These are phyloP conservation scores for Sterrhoptilus dennistouni DNA, from an alignment of 2,113 vertebrate genomes.

Conservation along the genomic window DNA sequence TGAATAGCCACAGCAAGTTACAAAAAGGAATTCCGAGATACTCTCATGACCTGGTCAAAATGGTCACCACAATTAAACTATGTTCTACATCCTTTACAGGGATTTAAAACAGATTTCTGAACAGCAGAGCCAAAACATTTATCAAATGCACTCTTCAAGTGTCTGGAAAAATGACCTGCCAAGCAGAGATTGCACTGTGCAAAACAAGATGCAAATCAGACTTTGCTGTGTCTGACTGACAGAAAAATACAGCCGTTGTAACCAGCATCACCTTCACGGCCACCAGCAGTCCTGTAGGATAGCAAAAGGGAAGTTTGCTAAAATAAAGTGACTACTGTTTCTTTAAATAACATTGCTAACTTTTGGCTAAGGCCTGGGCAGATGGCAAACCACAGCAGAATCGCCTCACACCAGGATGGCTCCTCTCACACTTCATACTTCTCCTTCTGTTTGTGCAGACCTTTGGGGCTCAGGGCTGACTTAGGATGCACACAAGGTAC, in stretches of 20 bases:
- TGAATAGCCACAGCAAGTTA: background rate
- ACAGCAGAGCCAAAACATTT: background rate
- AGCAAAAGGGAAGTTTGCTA: background rate
- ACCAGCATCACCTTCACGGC: background rate
- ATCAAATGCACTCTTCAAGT: background rate
- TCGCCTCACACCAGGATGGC: accelerated
- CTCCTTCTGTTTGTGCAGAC: background rate
- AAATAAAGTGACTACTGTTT: background rate
- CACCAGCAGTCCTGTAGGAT: background rate
- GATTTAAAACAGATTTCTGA: background rate
- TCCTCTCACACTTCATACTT: background rate
- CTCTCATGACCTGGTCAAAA: background rate
- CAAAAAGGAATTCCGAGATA: background rate
- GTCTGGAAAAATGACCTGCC: background rate
- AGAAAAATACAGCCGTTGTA: background rate
- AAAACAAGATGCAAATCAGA: background rate
- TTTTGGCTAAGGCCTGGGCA: background rate
- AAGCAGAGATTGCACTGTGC: background rate
- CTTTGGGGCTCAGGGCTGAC: background rate
- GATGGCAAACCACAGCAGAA: background rate
- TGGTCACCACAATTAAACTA: background rate
- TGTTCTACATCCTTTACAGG: background rate
- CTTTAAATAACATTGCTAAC: background rate
- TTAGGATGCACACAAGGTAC: background rate
- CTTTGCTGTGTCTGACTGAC: background rate